A percentile compares a stretch with the other conserved stretches of the same genome.
phyloP scores from a whole-genome alignment of 2,113 vertebrate species.

The Rhynchomys soricoides region DNA sequence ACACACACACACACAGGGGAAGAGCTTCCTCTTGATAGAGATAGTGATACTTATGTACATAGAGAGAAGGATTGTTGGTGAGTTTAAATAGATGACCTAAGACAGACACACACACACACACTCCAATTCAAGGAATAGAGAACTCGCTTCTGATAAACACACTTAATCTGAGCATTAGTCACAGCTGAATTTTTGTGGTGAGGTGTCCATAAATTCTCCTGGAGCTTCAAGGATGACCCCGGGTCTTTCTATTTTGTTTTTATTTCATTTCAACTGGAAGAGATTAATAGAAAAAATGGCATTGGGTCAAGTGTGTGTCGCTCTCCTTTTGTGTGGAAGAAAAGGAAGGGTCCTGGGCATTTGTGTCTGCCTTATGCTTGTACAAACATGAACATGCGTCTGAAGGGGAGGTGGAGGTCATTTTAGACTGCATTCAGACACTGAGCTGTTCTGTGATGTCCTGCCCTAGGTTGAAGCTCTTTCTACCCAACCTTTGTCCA shows the following conservation, averaged over 20 bases:
- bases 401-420: background rate
- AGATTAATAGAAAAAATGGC: background rate
- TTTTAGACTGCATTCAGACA: background rate
- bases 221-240: too few species aligned
- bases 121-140: background rate
- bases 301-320: background rate
- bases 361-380: background rate
- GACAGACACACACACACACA: background rate
- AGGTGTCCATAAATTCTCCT: background rate
- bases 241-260: background rate
- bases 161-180: background rate
- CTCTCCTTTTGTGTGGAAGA: background rate
- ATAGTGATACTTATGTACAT: background rate
- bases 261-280: background rate
- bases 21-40: background rate
- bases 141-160: background rate
- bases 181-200: background rate
- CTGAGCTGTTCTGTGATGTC: background rate
- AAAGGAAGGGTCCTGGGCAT: background rate
- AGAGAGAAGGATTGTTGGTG: too few species aligned
- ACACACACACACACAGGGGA: background rate
- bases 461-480: background rate
- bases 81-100: background rate
- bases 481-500: conserved; percentile 3
- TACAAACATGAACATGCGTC: background rate